Evolutionary conservation across 2,888 invertebrate genomes (phyloP).

Genomic region (Stomorhina lunata): DNA sequence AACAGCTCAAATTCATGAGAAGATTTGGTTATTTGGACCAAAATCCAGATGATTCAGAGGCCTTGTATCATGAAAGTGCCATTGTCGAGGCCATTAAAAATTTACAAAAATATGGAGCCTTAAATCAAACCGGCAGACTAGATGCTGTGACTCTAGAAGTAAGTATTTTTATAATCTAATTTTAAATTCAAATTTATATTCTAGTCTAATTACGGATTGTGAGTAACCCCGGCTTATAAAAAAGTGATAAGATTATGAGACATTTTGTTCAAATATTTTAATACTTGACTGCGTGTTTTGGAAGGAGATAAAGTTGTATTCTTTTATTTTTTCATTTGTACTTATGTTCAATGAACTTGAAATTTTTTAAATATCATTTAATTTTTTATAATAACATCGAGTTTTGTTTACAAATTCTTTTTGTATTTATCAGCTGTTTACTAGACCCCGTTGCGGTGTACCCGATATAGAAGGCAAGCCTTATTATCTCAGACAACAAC

Average conservation of each 20-base stretch:
- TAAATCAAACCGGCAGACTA: constrained; percentile 85
- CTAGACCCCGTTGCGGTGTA: constrained; percentile 86
- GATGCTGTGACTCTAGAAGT: constrained; percentile 85
- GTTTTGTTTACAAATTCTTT: constrained; percentile 16
- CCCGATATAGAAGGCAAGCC: constrained; percentile 82
- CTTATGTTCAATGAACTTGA: constrained; percentile 65
- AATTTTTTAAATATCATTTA: neutral
- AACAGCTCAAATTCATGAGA: constrained; percentile 84
- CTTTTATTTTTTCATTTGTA: neutral
- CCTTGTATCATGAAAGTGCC: constrained; percentile 83
- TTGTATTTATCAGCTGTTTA: constrained; percentile 82
- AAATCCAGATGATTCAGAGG: constrained; percentile 81
- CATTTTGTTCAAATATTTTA: neutral
- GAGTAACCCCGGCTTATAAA: neutral
- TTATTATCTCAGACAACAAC: constrained; percentile 63
- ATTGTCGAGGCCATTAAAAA: constrained; percentile 84
- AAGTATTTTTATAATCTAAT: constrained; percentile 19
- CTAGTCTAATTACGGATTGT: neutral
- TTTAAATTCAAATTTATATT: neutral
- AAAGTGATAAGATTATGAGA: constrained; percentile 29
- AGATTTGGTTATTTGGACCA: constrained; percentile 85
- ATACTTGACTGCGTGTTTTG: constrained; percentile 5
- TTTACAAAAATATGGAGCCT: constrained; percentile 86
- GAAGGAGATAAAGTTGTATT: constrained; percentile 19
- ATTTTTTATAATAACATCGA: neutral